Base-by-base conservation (phyloP, 2,113 vertebrate species). In the Xyliphius kryptos region DNA sequence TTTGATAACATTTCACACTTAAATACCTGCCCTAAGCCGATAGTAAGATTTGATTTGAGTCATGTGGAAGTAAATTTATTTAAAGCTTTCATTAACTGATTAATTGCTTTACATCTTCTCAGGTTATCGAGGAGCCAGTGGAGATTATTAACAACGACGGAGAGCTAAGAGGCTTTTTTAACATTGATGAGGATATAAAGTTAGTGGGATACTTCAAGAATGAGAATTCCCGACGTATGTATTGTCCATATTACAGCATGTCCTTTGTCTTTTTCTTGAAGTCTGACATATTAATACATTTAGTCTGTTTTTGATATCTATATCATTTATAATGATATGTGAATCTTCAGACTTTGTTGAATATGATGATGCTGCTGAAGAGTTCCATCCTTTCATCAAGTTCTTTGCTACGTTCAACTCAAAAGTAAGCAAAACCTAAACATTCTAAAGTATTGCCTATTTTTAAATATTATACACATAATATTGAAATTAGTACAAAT, bases 311-410 rank as follows among this genome's bases (percentile, higher is more conserved):
- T 55, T 61, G 2, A 41, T 26, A 38, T 84, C n/a, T n/a, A n/a
- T n/a, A n/a, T n/a, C n/a, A n/a, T n/a, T n/a, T n/a, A n/a, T n/a
- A n/a, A n/a, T n/a, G n/a, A n/a, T n/a, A n/a, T n/a, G n/a, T n/a
- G n/a, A n/a, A n/a, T n/a, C n/a, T 40, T 13, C 80, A 96, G 91
- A 92, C 71, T 97, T 83, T 80, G 89, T 90, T 21, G 93, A 92
- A 72, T 97, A 71, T 0, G 84, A 90, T n/a, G 90, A 92, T 0
- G 93, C 94, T 0, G 93, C 94, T 0, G 91, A 91, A 65, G 91
- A 93, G 65, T 96, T 94, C 54, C 94, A 96, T 38, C 94, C 94
- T 10, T 94, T 92, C 64, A 84, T 97, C 71, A 89, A 91, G 46
- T 97, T 96, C 84, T 97, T 84, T 14, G 92, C 89, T 58, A 97